Evolutionary conservation across 2,113 vertebrate genomes (phyloP).

Genomic region (Phainopepla nitens): DNA sequence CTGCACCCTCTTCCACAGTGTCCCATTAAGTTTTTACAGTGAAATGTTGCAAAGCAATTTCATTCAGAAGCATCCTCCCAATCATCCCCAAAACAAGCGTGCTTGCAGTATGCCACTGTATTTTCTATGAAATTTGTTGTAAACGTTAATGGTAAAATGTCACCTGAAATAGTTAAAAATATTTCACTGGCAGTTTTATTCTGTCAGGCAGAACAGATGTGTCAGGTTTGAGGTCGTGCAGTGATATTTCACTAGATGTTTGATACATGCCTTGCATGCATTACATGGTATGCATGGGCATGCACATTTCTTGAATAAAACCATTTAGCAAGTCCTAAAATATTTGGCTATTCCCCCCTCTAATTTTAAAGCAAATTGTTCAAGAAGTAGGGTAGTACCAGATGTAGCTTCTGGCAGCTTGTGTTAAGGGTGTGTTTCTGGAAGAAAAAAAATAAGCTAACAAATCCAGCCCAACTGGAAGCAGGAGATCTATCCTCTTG

Average conservation of each 20-base stretch:
- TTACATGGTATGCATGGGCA: background rate
- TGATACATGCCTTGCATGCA: background rate
- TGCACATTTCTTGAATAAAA: background rate
- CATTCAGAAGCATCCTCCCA: background rate
- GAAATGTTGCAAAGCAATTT: background rate
- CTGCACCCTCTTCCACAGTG: background rate
- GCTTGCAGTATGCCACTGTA: background rate
- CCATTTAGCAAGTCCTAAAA: slow-evolving; percentile 25
- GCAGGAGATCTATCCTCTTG: slow-evolving; percentile 2
- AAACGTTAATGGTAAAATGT: background rate
- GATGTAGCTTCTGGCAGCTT: slow-evolving; percentile 56
- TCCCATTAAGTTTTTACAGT: background rate
- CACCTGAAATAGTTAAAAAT: background rate
- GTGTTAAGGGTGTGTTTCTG: slow-evolving; percentile 26
- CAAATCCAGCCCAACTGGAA: slow-evolving; percentile 28
- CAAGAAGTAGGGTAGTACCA: slow-evolving; percentile 22
- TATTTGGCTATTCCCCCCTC: background rate
- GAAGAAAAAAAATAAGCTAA: slow-evolving; percentile 7
- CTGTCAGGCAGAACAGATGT: background rate
- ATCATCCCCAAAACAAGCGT: background rate
- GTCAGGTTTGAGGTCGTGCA: background rate
- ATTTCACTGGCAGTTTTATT: background rate
- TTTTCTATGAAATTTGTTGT: background rate
- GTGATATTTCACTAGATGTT: background rate
- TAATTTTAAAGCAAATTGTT: slow-evolving; percentile 45